These are phyloP conservation scores for Athene cunicularia DNA, from an alignment of 2,113 vertebrate genomes.

Conservation along the genomic window DNA sequence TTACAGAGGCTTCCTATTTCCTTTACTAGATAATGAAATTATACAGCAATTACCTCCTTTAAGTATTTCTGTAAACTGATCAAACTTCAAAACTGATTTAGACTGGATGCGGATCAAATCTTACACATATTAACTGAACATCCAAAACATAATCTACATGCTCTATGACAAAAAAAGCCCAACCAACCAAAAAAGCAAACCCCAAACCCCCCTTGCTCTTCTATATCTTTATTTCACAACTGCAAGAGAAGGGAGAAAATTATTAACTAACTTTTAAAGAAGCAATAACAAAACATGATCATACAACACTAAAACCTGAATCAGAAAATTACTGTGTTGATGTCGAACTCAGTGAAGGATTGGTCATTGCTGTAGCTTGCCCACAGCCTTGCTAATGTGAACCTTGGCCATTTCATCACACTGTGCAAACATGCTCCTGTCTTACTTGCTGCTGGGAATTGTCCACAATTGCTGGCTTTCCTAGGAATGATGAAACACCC, in stretches of 20 bases:
- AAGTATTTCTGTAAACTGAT: background rate
- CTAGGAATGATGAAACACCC: background rate
- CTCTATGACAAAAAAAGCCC: background rate
- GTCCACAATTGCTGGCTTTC: background rate
- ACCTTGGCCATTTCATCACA: background rate
- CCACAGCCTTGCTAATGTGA: background rate
- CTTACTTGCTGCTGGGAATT: background rate
- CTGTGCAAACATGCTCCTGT: background rate
- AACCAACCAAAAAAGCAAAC: background rate
- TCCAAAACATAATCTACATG: background rate
- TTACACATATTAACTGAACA: background rate
- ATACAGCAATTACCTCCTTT: background rate
- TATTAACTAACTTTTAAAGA: background rate
- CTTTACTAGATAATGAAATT: background rate
- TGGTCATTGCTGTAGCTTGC: background rate
- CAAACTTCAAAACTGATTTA: background rate
- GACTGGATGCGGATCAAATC: background rate
- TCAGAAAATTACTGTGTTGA: background rate
- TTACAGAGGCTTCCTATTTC: background rate
- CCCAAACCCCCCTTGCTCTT: fast-evolving
- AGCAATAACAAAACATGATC: background rate
- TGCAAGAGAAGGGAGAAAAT: background rate
- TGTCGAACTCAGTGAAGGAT: background rate
- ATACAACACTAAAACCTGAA: background rate
- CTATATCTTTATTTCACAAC: background rate